A percentile compares a stretch with the other conserved stretches of the same genome.
phyloP scores from a whole-genome alignment of 2,888 invertebrate genomes.

The Tryphoninae sp. region DNA sequence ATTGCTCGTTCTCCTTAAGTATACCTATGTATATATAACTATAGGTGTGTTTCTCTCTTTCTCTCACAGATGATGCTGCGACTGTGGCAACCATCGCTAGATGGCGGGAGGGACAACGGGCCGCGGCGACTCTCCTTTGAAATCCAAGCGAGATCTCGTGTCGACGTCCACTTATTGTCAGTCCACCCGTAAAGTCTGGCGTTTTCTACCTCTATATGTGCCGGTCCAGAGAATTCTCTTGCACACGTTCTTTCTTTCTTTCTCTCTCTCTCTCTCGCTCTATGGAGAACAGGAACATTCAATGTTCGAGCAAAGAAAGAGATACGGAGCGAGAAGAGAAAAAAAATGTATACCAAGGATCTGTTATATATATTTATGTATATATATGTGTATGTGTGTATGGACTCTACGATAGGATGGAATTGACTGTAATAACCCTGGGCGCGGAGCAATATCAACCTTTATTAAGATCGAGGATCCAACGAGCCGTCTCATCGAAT shows the following conservation, averaged over 20 bases:
- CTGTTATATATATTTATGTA: background rate
- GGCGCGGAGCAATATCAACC: constrained; percentile 46
- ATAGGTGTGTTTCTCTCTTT: background rate
- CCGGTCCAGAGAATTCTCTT: constrained; percentile 16
- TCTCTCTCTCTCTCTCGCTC: constrained; percentile 13
- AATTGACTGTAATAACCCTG: constrained; percentile 51
- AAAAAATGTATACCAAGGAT: background rate
- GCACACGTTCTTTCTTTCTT: constrained; percentile 16
- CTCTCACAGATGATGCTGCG: constrained; percentile 30
- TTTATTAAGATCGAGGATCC: constrained; percentile 59
- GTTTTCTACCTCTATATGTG: constrained; percentile 40
- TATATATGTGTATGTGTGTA: constrained; percentile 5
- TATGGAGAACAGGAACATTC: constrained; percentile 20
- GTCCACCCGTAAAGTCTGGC: constrained; percentile 63
- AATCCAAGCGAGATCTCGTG: constrained; percentile 63
- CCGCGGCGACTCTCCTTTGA: constrained; percentile 63
- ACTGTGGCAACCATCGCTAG: constrained; percentile 38
- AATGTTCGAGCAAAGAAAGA: constrained; percentile 35
- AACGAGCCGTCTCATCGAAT: constrained; percentile 60
- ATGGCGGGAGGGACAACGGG: constrained; percentile 26
- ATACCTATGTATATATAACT: constrained; percentile 22
- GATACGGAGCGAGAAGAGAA: constrained; percentile 18
- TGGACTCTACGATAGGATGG: constrained; percentile 36
- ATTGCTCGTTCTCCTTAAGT: constrained; percentile 41
- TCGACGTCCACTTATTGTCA: constrained; percentile 64